Evolutionary conservation across 2,888 invertebrate genomes (phyloP), one percentile per base, ranked within the genome.

Genomic region (Aromia moschata): DNA sequence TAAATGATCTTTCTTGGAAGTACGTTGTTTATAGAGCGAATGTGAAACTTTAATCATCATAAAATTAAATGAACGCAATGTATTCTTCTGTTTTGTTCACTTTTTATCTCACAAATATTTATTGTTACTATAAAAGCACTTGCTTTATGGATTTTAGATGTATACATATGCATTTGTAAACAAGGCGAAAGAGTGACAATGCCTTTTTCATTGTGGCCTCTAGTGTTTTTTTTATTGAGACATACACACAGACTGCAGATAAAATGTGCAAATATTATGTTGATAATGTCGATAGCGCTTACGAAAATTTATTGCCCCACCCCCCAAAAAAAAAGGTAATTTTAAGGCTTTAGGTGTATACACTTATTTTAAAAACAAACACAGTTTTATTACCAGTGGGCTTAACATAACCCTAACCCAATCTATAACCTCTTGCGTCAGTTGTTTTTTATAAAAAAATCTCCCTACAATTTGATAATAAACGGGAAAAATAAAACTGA

Each of bases 101-200:
- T 15, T 49, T 41, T 56, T 49, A 54, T 54, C 54, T 46, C 17
- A 46, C 41, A 56, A 60, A 56, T 56, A 56, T 56, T 60, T 56
- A 56, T 60, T 53, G 38, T 56, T 60, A 38, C 56, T 38, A 53
- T 41, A 47, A 58, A 59, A 41, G 43, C 56, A 56, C 60, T 51
- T 55, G 40, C 30, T 60, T 60, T 56, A 56, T 53, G 47, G 44
- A 43, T 51, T 52, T 56, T 55, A 51, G 12, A 58, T 43, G 46
- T 47, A 49, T 49, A 7, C 45, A 56, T 51, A 40, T 41, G 53
- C 43, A 41, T 14, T 18, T 38, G 49, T 18, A 16, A 53, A 53
- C 40, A 53, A 41, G 31, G 33, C 51, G 12, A 51, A 16, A 52
- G 31, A 38, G 36, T 17, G 16, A 16, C 52, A 31, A 53, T 20